Base-by-base conservation (phyloP, 2,797 vertebrate species). In the Brachyrhaphis roseni region DNA sequence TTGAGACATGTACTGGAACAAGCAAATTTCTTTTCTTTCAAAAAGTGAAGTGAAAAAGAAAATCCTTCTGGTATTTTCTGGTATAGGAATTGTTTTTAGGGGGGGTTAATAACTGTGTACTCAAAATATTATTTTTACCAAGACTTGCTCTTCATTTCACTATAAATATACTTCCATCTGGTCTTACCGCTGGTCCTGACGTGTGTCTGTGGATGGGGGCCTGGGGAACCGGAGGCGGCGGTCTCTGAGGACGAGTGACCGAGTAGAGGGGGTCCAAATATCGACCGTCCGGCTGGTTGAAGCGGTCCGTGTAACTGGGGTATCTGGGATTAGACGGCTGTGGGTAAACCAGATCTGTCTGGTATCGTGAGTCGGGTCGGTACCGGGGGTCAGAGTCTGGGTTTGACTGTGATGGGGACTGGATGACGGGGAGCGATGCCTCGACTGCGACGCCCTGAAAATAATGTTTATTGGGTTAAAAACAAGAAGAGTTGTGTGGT, bases 381-480 rank as follows among this genome's bases (percentile, higher is more conserved):
- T 92, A 85, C 0, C 88, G 62, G 0, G 95, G 95, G 26, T 92
- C 16, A 0, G 93, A 4, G 1, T 88, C 77, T 0, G 85, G 83
- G 10, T 84, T 68, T 26, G 75, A 72, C 86, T 64, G 41, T 87
- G 91, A 92, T 28, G 87, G 80, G 0, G 96, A 96, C 23, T 93
- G 95, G 10, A 97, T 53, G 0, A 94, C 90, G 0, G 95, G 96
- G 0, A 94, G 94, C 0, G 96, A 96, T 82, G 95, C 93, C 64
- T 94, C 95, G 16, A 95, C 96, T 0, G 96, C 96, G 41, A 97
- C 97, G 80, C 94, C 96, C 97, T 98, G 82, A 51, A 85, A 74
- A 31, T 16, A 6, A 75, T 11, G 43, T 23, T 28, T 59, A 1
- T 16, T 20, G 7, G 5, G 7, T 75, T 53, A 64, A 36, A 51